These are phyloP conservation scores for Campaea margaritaria DNA, from an alignment of 2,888 invertebrate genomes.

Conservation along the genomic window DNA sequence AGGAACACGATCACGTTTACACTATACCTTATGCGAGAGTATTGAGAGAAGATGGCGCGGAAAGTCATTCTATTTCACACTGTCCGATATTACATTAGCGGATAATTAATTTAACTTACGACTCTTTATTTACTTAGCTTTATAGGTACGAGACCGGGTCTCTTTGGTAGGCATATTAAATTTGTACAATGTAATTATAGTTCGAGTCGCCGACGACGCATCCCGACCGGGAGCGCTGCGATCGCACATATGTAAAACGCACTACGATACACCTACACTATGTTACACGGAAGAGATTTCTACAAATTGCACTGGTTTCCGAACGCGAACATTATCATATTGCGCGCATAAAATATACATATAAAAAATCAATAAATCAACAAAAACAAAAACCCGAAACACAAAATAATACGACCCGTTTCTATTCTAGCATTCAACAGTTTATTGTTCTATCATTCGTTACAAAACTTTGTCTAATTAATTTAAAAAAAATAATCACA, in stretches of 20 bases:
- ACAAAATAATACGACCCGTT: slow-evolving; percentile 85
- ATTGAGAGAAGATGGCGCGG: slow-evolving; percentile 83
- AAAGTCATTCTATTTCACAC: slow-evolving; percentile 74
- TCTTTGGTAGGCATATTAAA: slow-evolving; percentile 85
- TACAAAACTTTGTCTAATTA: slow-evolving; percentile 77
- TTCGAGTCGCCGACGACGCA: slow-evolving; percentile 71
- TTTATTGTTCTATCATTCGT: slow-evolving; percentile 78
- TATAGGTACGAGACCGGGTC: slow-evolving; percentile 86
- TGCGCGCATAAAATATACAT: slow-evolving; percentile 79
- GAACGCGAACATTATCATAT: slow-evolving; percentile 81
- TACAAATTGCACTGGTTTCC: slow-evolving; percentile 85
- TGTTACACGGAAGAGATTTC: slow-evolving; percentile 84
- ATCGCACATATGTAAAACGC: slow-evolving; percentile 73
- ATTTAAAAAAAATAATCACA: slow-evolving; percentile 81
- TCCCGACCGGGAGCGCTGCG: slow-evolving; percentile 64
- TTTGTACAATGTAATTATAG: slow-evolving; percentile 84
- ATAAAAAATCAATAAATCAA: slow-evolving; percentile 80
- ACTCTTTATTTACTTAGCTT: slow-evolving; percentile 82
- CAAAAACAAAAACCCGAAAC: slow-evolving; percentile 81
- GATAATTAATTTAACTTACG: slow-evolving; percentile 79
- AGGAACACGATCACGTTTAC: slow-evolving; percentile 85
- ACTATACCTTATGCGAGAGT: slow-evolving; percentile 84
- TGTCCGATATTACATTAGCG: slow-evolving; percentile 70
- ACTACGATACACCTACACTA: slow-evolving; percentile 83
- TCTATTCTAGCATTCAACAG: slow-evolving; percentile 82